A percentile compares a stretch with the other conserved stretches of the same genome.
These are phyloP conservation scores for Melipona beecheii DNA, from an alignment of 2,888 invertebrate species.

Conservation along the genomic window DNA sequence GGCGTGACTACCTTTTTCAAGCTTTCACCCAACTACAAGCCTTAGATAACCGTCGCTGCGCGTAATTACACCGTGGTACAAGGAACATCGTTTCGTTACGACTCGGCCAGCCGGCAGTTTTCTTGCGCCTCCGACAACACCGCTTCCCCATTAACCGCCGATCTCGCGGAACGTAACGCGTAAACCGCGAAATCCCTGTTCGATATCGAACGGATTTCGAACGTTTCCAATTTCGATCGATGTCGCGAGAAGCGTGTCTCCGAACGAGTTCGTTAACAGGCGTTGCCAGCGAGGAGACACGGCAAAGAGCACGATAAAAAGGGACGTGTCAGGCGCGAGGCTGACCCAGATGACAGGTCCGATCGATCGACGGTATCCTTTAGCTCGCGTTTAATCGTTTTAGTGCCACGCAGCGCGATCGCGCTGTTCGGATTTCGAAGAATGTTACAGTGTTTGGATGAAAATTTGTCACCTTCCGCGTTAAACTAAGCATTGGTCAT, in stretches of 20 bases:
- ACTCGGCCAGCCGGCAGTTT: constrained; percentile 1
- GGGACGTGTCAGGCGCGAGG: constrained; percentile 30
- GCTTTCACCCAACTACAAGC: constrained; percentile 57
- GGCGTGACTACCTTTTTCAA: constrained; percentile 57
- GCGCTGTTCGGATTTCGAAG: too few relatives aligned
- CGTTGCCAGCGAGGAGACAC: not conserved
- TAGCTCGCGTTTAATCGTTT: constrained; percentile 52
- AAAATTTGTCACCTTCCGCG: too few relatives aligned
- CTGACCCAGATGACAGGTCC: constrained; percentile 62
- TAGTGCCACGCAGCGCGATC: not conserved
- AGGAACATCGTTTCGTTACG: constrained; percentile 17
- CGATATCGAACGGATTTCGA: not conserved
- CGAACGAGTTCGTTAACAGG: constrained; percentile 40
- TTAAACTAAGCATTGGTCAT: too few relatives aligned
- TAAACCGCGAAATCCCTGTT: not conserved
- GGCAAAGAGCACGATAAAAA: constrained; percentile 49
- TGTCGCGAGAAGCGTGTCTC: constrained; percentile 37
- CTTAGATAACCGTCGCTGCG: constrained; percentile 41
- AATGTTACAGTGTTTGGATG: too few relatives aligned
- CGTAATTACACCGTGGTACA: constrained; percentile 39
- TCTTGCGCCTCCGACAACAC: constrained; percentile 21
- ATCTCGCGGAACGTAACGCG: not conserved
- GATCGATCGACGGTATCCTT: constrained; percentile 60
- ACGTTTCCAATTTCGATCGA: not conserved
- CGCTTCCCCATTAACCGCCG: not conserved